phyloP scores from a whole-genome alignment of 2,797 vertebrate species.

The Neosilurus hyrtlii region DNA sequence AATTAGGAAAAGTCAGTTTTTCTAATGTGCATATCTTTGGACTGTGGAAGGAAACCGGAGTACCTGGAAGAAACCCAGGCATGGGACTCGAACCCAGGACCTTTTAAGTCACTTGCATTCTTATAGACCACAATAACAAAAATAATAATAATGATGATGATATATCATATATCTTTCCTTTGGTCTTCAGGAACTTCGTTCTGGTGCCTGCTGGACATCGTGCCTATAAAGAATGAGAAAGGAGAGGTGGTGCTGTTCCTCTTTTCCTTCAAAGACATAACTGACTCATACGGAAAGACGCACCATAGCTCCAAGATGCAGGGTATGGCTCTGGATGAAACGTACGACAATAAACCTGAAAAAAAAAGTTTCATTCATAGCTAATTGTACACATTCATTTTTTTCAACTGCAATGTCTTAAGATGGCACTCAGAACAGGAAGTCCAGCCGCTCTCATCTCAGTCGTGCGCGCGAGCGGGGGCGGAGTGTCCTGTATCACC shows the following conservation, averaged over 20 bases:
- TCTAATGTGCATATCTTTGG: too few species aligned
- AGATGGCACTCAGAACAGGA: slow-evolving; percentile 72
- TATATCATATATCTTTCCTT: slow-evolving; percentile 4
- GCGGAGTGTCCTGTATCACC: slow-evolving; percentile 73
- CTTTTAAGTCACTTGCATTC: too few species aligned
- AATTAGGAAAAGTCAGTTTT: too few species aligned
- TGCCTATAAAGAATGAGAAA: slow-evolving; percentile 96
- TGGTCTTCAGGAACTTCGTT: slow-evolving; percentile 77
- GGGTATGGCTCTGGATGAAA: slow-evolving; percentile 63
- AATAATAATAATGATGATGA: background rate
- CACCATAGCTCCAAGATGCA: slow-evolving; percentile 67
- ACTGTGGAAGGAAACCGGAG: too few species aligned
- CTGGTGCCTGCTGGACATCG: slow-evolving; percentile 91
- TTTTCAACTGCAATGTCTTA: slow-evolving; percentile 50
- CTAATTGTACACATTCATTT: background rate
- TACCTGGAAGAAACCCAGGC: too few species aligned
- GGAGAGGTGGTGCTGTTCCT: slow-evolving; percentile 93
- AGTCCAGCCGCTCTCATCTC: slow-evolving; percentile 69
- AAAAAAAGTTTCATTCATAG: background rate
- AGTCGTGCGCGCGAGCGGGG: slow-evolving; percentile 74
- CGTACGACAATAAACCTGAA: background rate
- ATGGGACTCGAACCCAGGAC: too few species aligned
- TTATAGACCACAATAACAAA: background rate
- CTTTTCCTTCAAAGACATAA: slow-evolving; percentile 93
- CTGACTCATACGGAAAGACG: slow-evolving; percentile 76